A percentile compares a stretch with the other conserved stretches of the same genome.
Evolutionary conservation across 64 coral and sea anemone genomes (phyloP).

Genomic region (Porites australiensis): DNA sequence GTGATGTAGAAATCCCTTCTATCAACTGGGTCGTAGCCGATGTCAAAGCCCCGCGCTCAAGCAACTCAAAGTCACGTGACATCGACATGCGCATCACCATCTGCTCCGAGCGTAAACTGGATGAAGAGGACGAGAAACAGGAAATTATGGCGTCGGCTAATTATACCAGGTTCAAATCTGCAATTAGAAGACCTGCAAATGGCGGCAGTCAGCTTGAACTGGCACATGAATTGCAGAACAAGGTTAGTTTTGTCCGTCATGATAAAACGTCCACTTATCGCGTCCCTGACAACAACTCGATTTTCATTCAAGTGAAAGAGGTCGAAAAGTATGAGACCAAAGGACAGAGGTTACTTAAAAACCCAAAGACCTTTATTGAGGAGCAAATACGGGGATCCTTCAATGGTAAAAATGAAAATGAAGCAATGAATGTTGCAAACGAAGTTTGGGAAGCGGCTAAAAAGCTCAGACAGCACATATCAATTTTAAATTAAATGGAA

Average conservation of each 20-base stretch:
- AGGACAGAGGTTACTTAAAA: background rate
- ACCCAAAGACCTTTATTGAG: background rate
- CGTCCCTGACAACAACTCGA: background rate
- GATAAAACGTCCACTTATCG: conserved; percentile 45
- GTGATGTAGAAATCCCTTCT: conserved; percentile 59
- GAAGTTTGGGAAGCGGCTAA: conserved; percentile 68
- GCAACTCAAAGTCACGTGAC: conserved; percentile 38
- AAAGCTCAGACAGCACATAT: conserved; percentile 5
- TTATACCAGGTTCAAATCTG: conserved; percentile 53
- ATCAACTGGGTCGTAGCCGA: conserved; percentile 86
- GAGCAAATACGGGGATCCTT: background rate
- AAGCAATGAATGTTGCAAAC: background rate
- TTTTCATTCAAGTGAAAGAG: conserved; percentile 29
- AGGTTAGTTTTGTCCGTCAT: conserved; percentile 45
- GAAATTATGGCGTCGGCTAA: conserved; percentile 28
- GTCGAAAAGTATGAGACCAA: conserved; percentile 44
- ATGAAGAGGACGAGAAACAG: conserved; percentile 24
- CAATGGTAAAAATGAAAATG: background rate
- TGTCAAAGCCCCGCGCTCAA: conserved; percentile 47
- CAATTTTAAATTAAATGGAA: background rate
- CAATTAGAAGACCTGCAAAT: background rate
- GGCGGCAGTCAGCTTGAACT: background rate
- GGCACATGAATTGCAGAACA: conserved; percentile 30
- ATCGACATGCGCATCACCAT: conserved; percentile 67
- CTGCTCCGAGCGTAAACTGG: conserved; percentile 44